Conservation (phyloP, 2,888 invertebrate species). For the Scelioninae gen. 2 region DNA sequence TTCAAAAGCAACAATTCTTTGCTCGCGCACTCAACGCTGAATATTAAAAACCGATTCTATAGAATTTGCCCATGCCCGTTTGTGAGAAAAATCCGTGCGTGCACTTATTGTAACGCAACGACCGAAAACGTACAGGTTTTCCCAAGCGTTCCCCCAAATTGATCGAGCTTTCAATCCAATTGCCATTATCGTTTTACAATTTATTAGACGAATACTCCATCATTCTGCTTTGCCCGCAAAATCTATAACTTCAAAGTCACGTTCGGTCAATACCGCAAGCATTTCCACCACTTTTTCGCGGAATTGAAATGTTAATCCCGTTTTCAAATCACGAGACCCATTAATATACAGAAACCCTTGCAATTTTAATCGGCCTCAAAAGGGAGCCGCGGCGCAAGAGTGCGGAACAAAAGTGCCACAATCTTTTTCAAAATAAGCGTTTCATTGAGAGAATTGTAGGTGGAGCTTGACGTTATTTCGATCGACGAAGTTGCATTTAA, state of each 20-base stretch:
- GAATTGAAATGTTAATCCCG: conserved; percentile 26
- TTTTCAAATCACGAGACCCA: conserved; percentile 1
- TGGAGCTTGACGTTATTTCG: conserved; percentile 31
- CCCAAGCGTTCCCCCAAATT: conserved; percentile 10
- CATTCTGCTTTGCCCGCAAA: conserved; percentile 10
- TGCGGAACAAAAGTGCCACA: not conserved
- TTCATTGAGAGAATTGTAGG: conserved; percentile 16
- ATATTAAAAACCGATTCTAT: too few relatives aligned
- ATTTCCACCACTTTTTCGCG: conserved; percentile 6
- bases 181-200: conserved; percentile 27
- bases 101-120: not conserved
- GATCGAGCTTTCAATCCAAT: conserved; percentile 14
- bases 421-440: conserved; percentile 6
- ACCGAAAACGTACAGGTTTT: not conserved
- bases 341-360: conserved; percentile 18
- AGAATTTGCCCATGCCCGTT: too few relatives aligned
- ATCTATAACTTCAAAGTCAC: conserved; percentile 40
- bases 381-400: not conserved
- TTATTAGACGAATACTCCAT: conserved; percentile 14
- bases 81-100: too few relatives aligned
- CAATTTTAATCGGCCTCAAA: conserved; percentile 12
- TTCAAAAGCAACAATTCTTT: too few relatives aligned
- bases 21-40: too few relatives aligned
- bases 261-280: conserved; percentile 23
- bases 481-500: conserved; percentile 36